Evolutionary conservation across 1,140 invertebrate genomes (phyloP), one percentile per base, ranked within the genome.

Genomic region (Ditylenchus dipsaci): DNA sequence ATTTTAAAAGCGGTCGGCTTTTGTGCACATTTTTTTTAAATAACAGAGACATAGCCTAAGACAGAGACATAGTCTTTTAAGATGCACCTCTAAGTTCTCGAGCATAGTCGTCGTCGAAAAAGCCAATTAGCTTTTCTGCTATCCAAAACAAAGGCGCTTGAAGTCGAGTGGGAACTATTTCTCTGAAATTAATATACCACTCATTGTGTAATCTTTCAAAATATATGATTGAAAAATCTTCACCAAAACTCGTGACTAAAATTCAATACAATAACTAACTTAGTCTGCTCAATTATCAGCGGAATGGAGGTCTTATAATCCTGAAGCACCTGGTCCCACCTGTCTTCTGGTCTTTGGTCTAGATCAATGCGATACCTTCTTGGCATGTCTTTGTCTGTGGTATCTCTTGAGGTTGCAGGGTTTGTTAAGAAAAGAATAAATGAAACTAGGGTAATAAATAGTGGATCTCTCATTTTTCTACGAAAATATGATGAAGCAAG

Each of bases 101-200:
- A 7, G 38, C 59, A 33, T 21, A 26, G 26, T 61, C 59, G 3
- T 61, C 29, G 13, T 30, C 29, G 26, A 61, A 61, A 13, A 21
- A 33, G n/a, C 19, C 3, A 3, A 43, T 13, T 21, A 61, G 26
- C n/a, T 61, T 61, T 30, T 61, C 59, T 21, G 19, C 59, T 5
- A 30, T 21, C 59, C 59, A 61, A 30, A 61, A 61, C 3, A 61
- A n/a, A 8, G 59, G 59, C 3, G n/a, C n/a, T 61, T 61, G 59
- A 19, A 61, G 38, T 3, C 8, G 29, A n/a, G 59, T 3, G 8
- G 59, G 59, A 5, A 61, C 13, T 5, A 61, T 33, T 33, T 29
- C 19, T 30, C 59, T 61, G 26, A 21, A 61, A 61, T 13, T 45
- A 45, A 13, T 45, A n/a, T n/a, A 45, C 49, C 15, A 17, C 49